Evolutionary conservation across 1,140 invertebrate species (phyloP), one percentile per base, ranked within the genome.

Genomic region (Nephotettix cincticeps): DNA sequence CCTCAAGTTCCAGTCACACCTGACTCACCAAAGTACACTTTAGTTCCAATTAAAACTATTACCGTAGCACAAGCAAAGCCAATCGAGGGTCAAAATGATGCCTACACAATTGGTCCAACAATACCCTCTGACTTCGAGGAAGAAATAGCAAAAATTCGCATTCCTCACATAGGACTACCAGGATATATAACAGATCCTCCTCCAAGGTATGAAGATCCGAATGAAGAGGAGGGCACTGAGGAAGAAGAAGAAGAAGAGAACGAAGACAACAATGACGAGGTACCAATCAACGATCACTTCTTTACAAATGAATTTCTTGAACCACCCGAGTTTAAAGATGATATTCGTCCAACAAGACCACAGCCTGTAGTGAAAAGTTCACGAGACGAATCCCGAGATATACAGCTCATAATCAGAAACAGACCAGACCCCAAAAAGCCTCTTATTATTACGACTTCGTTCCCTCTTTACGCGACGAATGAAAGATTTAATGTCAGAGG

Each of bases 271-370:
- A 19, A n/a, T 51, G 47, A 51, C 4, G 19, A 51, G 3, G 28
- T 32, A 30, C 61, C 61, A 9, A 67, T 45, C 23, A n/a, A 67
- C 28, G 64, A 67, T 67, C 32, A 67, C 14, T 67, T 21, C 27
- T 67, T 67, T 27, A 67, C 64, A 9, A 27, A 67, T 45, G 64
- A 67, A 13, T 67, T 67, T 17, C 40, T 67, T 25, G 64, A 67
- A 67, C 64, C 64, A 13, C 32, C 64, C 1, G 64, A 67, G 27
- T 67, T 67, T 45, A 43, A 25, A 27, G 32, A 40, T 23, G 9
- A 0, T 43, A 9, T 27, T 1, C 43, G 19, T 23, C 21, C 64
- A 6, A 40, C 64, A 23, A 67, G n/a, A 23, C 6, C 64, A 3
- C 32, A 25, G 13, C 64, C 64, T 14, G 36, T 43, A 25, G 23